Evolutionary conservation across 2,888 invertebrate species (phyloP).

Genomic region (Macropis europaea): DNA sequence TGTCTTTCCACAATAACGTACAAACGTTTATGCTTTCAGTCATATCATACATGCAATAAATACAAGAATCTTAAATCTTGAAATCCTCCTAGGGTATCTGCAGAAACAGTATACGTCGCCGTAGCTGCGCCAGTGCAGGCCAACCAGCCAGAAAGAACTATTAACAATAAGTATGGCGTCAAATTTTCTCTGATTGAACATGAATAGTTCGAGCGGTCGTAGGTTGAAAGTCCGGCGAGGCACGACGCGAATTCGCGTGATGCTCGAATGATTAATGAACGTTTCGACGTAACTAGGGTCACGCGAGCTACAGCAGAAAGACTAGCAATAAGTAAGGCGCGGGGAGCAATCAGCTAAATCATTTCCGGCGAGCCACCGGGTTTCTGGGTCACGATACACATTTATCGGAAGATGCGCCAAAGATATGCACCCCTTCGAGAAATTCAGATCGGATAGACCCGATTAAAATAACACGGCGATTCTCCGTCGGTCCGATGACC

Average conservation of each 20-base stretch:
- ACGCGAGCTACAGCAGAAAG: conserved; percentile 25
- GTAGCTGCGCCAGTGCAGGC: too few relatives aligned
- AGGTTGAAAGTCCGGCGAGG: background rate
- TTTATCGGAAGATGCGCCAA: conserved; percentile 1
- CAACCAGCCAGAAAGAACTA: too few relatives aligned
- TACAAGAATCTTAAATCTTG: too few relatives aligned
- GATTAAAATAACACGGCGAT: conserved; percentile 32
- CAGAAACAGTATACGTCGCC: too few relatives aligned
- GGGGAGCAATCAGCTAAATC: conserved; percentile 47
- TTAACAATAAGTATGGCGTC: too few relatives aligned
- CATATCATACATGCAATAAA: too few relatives aligned
- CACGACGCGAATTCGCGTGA: conserved; percentile 44
- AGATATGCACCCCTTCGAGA: background rate
- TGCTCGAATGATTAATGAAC: conserved; percentile 51
- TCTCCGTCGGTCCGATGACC: conserved; percentile 21
- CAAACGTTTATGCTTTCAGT: too few relatives aligned
- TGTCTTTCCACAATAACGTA: too few relatives aligned
- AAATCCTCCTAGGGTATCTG: too few relatives aligned
- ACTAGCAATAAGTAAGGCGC: conserved; percentile 25
- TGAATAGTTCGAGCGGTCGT: background rate
- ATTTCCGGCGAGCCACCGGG: conserved; percentile 41
- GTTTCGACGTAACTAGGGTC: conserved; percentile 33
- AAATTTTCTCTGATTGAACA: too few relatives aligned
- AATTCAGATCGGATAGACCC: conserved; percentile 10
- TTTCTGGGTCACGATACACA: conserved; percentile 42